Evolutionary conservation across 1,140 invertebrate species (phyloP), one percentile per base, ranked within the genome.

Genomic region (Nasonia giraulti): DNA sequence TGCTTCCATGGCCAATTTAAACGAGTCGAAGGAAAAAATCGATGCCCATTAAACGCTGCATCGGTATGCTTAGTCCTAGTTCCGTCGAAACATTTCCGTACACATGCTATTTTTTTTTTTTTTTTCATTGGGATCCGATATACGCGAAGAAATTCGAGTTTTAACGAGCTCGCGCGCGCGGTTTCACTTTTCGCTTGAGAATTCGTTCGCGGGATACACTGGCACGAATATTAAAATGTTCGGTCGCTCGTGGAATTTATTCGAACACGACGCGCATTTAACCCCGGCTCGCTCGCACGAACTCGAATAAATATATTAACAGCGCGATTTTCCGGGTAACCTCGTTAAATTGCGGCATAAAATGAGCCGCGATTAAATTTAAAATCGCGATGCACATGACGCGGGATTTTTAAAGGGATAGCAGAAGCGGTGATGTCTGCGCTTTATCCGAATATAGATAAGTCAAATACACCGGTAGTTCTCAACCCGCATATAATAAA

Each of bases 1-100:
- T 50, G 80, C 31, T 7, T 37, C 14, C 10, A 68, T 23, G 55
- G 84, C 84, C 37, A 81, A 85, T 81, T 85, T 85, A 85, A 85
- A 81, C 37, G 84, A 81, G 27, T 50, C 79, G 83, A 74, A 68
- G 6, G 40, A 40, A 79, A 80, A 50, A 80, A 84, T 80, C 83
- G 50, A 84, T 85, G 44, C 17, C 80, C 44, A 76, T 82, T 76
- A 76, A 82, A 82, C 27, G 80, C 47, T 17, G 47, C 8, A 44
- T 44, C 40, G 40, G 40, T 44, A 44, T 44, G 10, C 10, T 37
- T 37, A 4, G 33, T 37, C 33, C 33, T 37, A 6, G 33, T 4
- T 37, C 5, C 5, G 33, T 37, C 2, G 27, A 27, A 27, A 27
- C 27, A 27, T 27, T 1, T 27, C 27, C 27, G 27, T 27, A 27